phyloP scores from a whole-genome alignment of 2,113 vertebrate species.

The Tychaedon coryphoeus region DNA sequence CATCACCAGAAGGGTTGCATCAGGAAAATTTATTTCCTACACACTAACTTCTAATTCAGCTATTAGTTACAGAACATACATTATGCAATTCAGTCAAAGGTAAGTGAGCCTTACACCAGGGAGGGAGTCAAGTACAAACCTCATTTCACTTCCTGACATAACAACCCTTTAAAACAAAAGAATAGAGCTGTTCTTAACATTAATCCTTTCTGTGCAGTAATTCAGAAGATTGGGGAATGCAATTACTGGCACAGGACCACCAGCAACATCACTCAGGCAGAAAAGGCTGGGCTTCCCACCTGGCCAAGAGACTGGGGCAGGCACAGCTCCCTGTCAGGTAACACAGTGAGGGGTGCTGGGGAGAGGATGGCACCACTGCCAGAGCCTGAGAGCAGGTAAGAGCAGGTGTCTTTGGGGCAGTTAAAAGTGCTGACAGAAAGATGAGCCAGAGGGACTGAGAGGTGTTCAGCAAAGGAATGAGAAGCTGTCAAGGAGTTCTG shows the following conservation, averaged over 20 bases:
- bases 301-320: neutral
- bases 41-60: neutral
- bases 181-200: neutral
- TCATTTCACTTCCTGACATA: neutral
- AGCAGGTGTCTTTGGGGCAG: neutral
- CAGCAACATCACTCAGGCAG: neutral
- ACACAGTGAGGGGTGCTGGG: fast-evolving
- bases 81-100: neutral
- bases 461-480: neutral
- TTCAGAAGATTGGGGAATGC: neutral
- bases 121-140: neutral
- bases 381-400: neutral
- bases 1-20: neutral
- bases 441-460: neutral
- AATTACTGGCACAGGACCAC: neutral
- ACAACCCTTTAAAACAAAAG: neutral
- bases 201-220: neutral
- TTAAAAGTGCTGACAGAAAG: neutral
- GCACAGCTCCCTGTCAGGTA: neutral
- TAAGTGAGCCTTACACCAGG: neutral
- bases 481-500: neutral
- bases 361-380: neutral
- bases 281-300: neutral
- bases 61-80: neutral
- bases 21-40: neutral